Evolutionary conservation across 2,888 invertebrate genomes (phyloP).

Genomic region (Caenorhabditis drosophilae): DNA sequence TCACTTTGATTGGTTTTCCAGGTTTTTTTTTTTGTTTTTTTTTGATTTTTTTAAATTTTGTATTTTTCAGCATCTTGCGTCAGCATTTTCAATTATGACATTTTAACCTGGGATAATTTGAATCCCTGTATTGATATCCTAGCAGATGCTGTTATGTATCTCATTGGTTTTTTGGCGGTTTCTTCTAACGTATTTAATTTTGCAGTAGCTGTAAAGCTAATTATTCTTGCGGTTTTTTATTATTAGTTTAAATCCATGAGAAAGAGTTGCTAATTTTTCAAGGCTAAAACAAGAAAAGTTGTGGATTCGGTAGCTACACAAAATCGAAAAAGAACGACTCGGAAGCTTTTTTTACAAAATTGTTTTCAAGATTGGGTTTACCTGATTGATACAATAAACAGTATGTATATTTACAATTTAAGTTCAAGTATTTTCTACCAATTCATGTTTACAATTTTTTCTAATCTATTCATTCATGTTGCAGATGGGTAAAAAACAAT

Average conservation of each 20-base stretch:
- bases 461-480: slow-evolving; percentile 29
- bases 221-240: slow-evolving; percentile 24
- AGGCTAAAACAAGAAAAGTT: too few species aligned
- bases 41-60: not conserved
- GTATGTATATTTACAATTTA: slow-evolving; percentile 36
- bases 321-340: slow-evolving; percentile 14
- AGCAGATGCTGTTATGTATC: slow-evolving; percentile 24
- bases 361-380: slow-evolving; percentile 38
- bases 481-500: slow-evolving; percentile 34
- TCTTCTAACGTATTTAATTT: slow-evolving; percentile 26
- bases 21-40: slow-evolving; percentile 3
- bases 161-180: slow-evolving; percentile 19
- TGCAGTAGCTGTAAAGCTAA: slow-evolving; percentile 21
- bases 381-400: slow-evolving; percentile 29
- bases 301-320: too few species aligned
- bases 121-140: slow-evolving; percentile 30
- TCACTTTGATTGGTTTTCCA: slow-evolving; percentile 23
- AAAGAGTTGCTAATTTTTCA: too few species aligned
- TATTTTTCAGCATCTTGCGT: slow-evolving; percentile 19
- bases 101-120: slow-evolving; percentile 35
- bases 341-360: slow-evolving; percentile 25
- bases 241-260: too few species aligned
- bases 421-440: slow-evolving; percentile 13
- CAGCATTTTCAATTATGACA: slow-evolving; percentile 24
- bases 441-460: slow-evolving; percentile 35